phyloP scores from a whole-genome alignment of 2,888 invertebrate genomes.

The Ornithoptera priamus region DNA sequence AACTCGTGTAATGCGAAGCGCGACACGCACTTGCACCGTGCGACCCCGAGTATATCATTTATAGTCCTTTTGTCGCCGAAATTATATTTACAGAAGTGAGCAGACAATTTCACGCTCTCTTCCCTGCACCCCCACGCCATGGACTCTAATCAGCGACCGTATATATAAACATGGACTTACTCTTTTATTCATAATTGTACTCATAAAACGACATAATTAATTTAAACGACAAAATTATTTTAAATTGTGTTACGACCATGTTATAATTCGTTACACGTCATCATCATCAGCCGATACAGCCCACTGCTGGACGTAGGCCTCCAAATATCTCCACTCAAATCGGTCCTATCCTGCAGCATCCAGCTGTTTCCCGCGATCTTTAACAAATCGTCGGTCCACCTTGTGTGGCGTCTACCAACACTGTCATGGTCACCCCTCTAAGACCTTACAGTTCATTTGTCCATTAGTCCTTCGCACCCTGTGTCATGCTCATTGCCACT shows the following conservation, averaged over 20 bases:
- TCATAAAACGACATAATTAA: neutral
- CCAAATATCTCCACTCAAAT: too few species aligned
- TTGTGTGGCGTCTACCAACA: too few species aligned
- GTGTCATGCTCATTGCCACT: too few species aligned
- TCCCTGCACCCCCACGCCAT: slow-evolving; percentile 70
- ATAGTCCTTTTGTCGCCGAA: slow-evolving; percentile 79
- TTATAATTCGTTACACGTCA: too few species aligned
- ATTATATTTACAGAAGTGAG: slow-evolving; percentile 81
- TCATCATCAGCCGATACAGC: too few species aligned
- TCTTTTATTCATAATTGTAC: neutral
- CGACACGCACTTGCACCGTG: slow-evolving; percentile 61
- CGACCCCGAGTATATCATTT: slow-evolving; percentile 75
- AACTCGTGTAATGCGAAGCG: slow-evolving; percentile 64
- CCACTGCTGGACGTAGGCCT: too few species aligned
- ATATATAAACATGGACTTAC: slow-evolving; percentile 52
- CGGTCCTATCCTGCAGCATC: too few species aligned
- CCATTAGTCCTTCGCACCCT: too few species aligned
- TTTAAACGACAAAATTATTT: neutral
- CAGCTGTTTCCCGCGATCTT: too few species aligned
- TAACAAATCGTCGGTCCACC: too few species aligned
- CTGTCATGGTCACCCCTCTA: too few species aligned
- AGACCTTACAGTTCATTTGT: too few species aligned
- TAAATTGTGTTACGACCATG: neutral
- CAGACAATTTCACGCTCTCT: slow-evolving; percentile 81
- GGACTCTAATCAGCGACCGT: slow-evolving; percentile 72